Percentiles rank a stretch among this genome's conserved stretches.
phyloP scores from a whole-genome alignment of 1,140 invertebrate species.

The Drosophila virilis region DNA sequence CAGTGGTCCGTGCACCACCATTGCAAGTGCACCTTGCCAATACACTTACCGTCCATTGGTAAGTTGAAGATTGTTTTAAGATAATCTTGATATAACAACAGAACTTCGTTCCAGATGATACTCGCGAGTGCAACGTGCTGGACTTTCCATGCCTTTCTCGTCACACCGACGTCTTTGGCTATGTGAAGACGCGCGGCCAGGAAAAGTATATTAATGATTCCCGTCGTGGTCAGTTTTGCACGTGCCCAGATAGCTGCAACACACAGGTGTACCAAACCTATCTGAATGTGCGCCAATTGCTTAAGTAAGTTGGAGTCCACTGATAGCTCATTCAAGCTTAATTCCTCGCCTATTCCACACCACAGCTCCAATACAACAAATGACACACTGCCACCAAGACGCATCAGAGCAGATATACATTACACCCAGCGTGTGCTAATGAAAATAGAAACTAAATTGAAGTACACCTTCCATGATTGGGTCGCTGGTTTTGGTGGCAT shows the following conservation, averaged over 20 bases:
- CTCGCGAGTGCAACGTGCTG: slow-evolving; percentile 51
- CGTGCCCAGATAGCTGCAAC: slow-evolving; percentile 63
- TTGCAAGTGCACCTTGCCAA: slow-evolving; percentile 63
- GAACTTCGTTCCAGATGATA: slow-evolving; percentile 24
- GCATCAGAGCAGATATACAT: slow-evolving; percentile 58
- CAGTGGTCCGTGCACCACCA: slow-evolving; percentile 44
- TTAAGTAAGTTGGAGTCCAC: slow-evolving; percentile 36
- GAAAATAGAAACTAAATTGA: slow-evolving; percentile 61
- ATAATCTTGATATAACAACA: background rate
- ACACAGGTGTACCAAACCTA: slow-evolving; percentile 43
- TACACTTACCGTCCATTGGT: slow-evolving; percentile 52
- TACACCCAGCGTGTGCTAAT: slow-evolving; percentile 60
- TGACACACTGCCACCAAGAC: slow-evolving; percentile 4
- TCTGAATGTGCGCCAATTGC: slow-evolving; percentile 57
- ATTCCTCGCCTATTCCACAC: background rate
- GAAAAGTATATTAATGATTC: slow-evolving; percentile 63
- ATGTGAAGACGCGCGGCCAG: slow-evolving; percentile 54
- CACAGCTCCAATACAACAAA: slow-evolving; percentile 36
- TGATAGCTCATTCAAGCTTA: background rate
- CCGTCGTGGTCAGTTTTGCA: slow-evolving; percentile 52
- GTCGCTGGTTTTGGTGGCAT: slow-evolving; percentile 80
- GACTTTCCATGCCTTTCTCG: slow-evolving; percentile 57
- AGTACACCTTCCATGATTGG: slow-evolving; percentile 55
- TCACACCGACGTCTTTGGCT: slow-evolving; percentile 63
- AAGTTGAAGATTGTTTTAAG: background rate